Evolutionary conservation across 2,888 invertebrate species (phyloP).

Genomic region (Schizaphis graminum): DNA sequence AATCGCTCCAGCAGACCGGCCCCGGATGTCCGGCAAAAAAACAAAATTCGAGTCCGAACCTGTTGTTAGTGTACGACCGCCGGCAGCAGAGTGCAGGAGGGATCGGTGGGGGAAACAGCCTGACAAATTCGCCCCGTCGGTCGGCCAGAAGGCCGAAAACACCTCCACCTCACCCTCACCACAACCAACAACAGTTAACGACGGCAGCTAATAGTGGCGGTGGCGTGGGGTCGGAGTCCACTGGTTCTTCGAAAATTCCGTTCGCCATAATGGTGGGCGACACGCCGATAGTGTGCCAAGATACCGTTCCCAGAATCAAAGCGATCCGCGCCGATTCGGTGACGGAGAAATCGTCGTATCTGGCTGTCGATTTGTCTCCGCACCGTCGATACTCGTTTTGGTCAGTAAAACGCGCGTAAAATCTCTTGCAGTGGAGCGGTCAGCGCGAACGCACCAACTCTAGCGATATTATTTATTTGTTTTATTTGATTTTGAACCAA

Average conservation of each 20-base stretch:
- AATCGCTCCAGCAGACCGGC: slow-evolving; percentile 26
- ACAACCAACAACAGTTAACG: slow-evolving; percentile 14
- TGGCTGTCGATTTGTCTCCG: slow-evolving; percentile 57
- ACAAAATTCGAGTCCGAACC: slow-evolving; percentile 67
- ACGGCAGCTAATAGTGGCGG: neutral
- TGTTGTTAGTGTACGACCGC: slow-evolving; percentile 63
- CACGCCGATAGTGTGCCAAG: slow-evolving; percentile 51
- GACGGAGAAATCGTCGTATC: slow-evolving; percentile 56
- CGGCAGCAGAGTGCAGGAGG: slow-evolving; percentile 3
- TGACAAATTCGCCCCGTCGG: slow-evolving; percentile 61
- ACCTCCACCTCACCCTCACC: slow-evolving; percentile 26
- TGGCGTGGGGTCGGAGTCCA: neutral
- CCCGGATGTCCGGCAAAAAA: slow-evolving; percentile 66
- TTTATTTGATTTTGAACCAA: neutral
- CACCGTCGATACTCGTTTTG: slow-evolving; percentile 63
- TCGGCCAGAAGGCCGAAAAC: slow-evolving; percentile 52
- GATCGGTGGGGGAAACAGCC: neutral
- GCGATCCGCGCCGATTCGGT: slow-evolving; percentile 62
- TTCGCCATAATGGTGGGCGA: slow-evolving; percentile 62
- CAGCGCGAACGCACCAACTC: neutral
- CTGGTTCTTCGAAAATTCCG: slow-evolving; percentile 46
- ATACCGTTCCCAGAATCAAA: slow-evolving; percentile 55
- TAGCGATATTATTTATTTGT: neutral
- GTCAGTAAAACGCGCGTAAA: slow-evolving; percentile 45
- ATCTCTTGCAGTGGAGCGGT: neutral